phyloP scores from a whole-genome alignment of 1,140 invertebrate species.

The Artemia franciscana region DNA sequence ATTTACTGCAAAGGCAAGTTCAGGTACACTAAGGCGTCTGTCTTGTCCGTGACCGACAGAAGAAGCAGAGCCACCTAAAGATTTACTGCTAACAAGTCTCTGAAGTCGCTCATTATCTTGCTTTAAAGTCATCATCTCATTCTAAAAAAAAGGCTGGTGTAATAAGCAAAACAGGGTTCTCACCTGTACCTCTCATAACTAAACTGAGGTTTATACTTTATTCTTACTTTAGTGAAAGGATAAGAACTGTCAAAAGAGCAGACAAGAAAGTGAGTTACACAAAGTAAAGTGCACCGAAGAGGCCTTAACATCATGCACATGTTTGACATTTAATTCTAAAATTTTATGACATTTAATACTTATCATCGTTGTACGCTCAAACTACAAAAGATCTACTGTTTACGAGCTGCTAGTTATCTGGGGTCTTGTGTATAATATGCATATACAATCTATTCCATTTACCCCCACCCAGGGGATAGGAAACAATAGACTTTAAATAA shows the following conservation, averaged over 20 bases:
- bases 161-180: no score
- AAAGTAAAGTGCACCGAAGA: neutral
- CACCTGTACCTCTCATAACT: no score
- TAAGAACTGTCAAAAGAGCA: neutral
- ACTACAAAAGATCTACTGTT: neutral
- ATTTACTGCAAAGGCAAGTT: neutral
- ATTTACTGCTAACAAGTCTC: constrained; percentile 54
- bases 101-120: constrained; percentile 89
- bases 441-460: no score
- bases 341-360: neutral
- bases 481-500: no score
- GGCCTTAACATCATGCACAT: neutral
- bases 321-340: neutral
- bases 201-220: no score
- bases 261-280: neutral
- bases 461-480: no score
- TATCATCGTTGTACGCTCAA: neutral
- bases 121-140: constrained; percentile 84
- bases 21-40: neutral
- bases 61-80: constrained; percentile 14
- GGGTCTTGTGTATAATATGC: no score
- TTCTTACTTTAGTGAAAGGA: no score
- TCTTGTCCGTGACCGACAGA: neutral
- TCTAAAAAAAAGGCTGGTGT: constrained; percentile 29
- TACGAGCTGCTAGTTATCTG: no score